Conservation (phyloP, 2,113 vertebrate genomes). For the Corynorhinus townsendii region DNA sequence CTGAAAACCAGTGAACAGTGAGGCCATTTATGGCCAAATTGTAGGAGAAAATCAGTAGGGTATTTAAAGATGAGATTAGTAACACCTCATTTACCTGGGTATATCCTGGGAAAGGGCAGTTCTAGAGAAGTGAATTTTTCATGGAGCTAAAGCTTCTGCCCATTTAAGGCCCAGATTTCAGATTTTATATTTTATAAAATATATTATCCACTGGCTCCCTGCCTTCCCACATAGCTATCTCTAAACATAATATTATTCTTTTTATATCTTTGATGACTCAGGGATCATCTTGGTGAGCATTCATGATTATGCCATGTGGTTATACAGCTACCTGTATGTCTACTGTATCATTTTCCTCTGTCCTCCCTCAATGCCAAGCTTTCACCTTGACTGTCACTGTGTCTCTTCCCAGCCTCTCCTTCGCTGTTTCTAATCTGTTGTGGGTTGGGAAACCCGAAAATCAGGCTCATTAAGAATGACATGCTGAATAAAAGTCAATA, state of each 20-base stretch:
- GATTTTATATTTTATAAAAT: conserved; percentile 11
- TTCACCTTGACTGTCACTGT: neutral
- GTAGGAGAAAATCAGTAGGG: neutral
- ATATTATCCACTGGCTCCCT: neutral
- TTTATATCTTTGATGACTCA: neutral
- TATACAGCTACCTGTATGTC: neutral
- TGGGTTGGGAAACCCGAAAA: conserved; percentile 27
- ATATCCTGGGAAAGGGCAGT: conserved; percentile 15
- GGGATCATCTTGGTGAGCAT: neutral
- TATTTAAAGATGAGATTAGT: conserved; percentile 40
- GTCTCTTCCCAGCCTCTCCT: neutral
- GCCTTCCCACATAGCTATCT: neutral
- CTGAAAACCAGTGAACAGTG: conserved; percentile 1
- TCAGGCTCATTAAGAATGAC: conserved; percentile 1
- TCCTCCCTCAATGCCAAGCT: neutral
- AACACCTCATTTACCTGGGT: conserved; percentile 24
- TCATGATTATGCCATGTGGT: neutral
- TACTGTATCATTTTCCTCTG: neutral
- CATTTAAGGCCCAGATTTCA: neutral
- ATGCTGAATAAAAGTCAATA: neutral
- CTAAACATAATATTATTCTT: neutral
- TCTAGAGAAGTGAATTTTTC: conserved; percentile 8
- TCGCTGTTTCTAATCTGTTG: conserved; percentile 7
- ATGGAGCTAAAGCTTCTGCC: neutral
- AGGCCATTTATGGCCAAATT: neutral